Percentiles rank a stretch among this genome's conserved stretches.
Conservation (phyloP, 2,888 invertebrate species). For the Xestia sexstrigata region DNA sequence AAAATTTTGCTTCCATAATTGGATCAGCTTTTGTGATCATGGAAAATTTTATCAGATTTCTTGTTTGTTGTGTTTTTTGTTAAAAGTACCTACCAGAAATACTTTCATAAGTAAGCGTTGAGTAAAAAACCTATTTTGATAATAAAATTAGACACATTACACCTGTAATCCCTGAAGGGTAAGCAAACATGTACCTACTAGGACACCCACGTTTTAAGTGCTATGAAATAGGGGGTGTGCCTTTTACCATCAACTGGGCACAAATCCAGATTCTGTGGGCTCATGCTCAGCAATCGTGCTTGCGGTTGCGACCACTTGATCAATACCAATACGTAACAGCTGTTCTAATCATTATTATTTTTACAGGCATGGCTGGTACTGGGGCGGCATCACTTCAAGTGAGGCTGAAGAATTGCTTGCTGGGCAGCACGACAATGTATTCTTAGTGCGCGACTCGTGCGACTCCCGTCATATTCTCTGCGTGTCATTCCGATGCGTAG, state of each 20-base stretch:
- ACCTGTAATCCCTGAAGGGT: slow-evolving; percentile 1
- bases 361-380: slow-evolving; percentile 93
- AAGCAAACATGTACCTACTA: background rate
- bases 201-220: too few relatives aligned
- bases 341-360: slow-evolving; percentile 11
- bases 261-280: too few relatives aligned
- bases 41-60: background rate
- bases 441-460: slow-evolving; percentile 94
- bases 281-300: too few relatives aligned
- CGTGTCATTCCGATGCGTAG: slow-evolving; percentile 93
- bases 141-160: background rate
- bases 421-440: slow-evolving; percentile 93
- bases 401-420: slow-evolving; percentile 93
- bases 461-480: slow-evolving; percentile 93
- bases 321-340: background rate
- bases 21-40: background rate
- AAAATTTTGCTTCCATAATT: background rate
- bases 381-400: slow-evolving; percentile 94
- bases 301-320: background rate
- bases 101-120: too few relatives aligned
- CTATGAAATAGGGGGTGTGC: too few relatives aligned
- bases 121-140: too few relatives aligned
- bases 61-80: too few relatives aligned
- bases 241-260: too few relatives aligned
- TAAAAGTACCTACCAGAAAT: too few relatives aligned